Conservation (phyloP, 2,888 invertebrate species). For the Cremastinae sp. region DNA sequence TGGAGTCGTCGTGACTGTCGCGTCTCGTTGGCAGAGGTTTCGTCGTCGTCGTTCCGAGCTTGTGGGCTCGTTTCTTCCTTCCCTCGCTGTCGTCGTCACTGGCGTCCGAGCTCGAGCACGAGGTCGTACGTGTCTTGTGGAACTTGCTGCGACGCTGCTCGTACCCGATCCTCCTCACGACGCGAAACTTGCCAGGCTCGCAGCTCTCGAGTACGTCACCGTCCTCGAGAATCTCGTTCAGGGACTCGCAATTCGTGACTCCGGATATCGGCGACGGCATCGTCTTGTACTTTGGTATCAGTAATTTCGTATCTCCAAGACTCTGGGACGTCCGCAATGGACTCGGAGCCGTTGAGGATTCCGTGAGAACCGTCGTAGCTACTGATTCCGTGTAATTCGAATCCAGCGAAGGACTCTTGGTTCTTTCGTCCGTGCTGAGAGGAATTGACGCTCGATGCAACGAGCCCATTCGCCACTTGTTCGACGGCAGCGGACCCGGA, state of each 20-base stretch:
- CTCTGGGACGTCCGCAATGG: conserved; percentile 80
- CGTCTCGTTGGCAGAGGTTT: conserved; percentile 85
- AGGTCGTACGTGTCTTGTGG: conserved; percentile 89
- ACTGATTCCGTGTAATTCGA: conserved; percentile 43
- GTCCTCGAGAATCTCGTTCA: conserved; percentile 87
- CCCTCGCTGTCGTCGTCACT: conserved; percentile 93
- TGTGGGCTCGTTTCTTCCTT: conserved; percentile 90
- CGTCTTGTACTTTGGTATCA: conserved; percentile 82
- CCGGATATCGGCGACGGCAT: conserved; percentile 82
- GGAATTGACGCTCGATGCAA: conserved; percentile 68
- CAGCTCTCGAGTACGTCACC: conserved; percentile 78
- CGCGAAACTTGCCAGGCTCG: conserved; percentile 68
- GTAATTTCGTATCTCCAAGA: conserved; percentile 70
- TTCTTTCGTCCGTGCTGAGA: conserved; percentile 65
- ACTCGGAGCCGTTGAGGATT: conserved; percentile 82
- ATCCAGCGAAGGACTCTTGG: conserved; percentile 31
- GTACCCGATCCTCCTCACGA: conserved; percentile 76
- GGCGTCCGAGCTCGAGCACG: conserved; percentile 96
- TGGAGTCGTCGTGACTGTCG: conserved; percentile 92
- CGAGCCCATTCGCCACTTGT: conserved; percentile 77
- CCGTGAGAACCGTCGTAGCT: conserved; percentile 80
- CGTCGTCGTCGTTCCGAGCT: conserved; percentile 83
- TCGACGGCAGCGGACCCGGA: conserved; percentile 66
- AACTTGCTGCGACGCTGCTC: conserved; percentile 86
- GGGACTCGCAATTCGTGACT: conserved; percentile 76